Conservation (phyloP, 30 jellyfish, hydroid and myxozoan genomes). For the Clytia hemisphaerica region DNA sequence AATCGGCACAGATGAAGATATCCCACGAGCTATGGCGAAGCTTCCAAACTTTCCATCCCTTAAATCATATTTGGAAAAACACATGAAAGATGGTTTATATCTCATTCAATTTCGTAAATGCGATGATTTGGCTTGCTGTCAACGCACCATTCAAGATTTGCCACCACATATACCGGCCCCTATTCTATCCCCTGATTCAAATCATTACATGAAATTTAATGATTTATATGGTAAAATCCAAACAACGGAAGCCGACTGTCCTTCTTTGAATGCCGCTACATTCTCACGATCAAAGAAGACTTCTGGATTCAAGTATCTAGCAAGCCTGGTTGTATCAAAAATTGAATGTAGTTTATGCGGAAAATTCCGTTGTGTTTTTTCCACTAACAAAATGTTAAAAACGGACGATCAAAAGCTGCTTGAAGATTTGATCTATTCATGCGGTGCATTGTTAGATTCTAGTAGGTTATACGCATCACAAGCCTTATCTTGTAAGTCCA, state of each 20-base stretch:
- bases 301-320: background rate
- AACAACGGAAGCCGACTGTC: constrained; percentile 34
- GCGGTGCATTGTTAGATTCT: background rate
- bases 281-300: background rate
- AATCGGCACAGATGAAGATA: background rate
- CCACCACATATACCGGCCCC: constrained; percentile 42
- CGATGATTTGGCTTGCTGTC: too few species aligned
- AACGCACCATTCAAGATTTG: too few species aligned
- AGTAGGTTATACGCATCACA: background rate
- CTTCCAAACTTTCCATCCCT: constrained; percentile 15
- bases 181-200: constrained; percentile 2
- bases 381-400: background rate
- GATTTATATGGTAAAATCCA: constrained; percentile 12
- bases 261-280: constrained; percentile 9
- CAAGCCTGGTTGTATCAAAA: constrained; percentile 5
- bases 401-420: background rate
- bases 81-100: too few species aligned
- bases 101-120: too few species aligned
- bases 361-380: constrained; percentile 1
- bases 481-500: too few species aligned
- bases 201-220: constrained; percentile 23
- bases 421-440: background rate
- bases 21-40: constrained; percentile 26
- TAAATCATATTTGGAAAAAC: background rate
- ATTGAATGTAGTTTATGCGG: constrained; percentile 1